phyloP scores from a whole-genome alignment of 1,140 invertebrate genomes.

The Cheumatopsyche charites region DNA sequence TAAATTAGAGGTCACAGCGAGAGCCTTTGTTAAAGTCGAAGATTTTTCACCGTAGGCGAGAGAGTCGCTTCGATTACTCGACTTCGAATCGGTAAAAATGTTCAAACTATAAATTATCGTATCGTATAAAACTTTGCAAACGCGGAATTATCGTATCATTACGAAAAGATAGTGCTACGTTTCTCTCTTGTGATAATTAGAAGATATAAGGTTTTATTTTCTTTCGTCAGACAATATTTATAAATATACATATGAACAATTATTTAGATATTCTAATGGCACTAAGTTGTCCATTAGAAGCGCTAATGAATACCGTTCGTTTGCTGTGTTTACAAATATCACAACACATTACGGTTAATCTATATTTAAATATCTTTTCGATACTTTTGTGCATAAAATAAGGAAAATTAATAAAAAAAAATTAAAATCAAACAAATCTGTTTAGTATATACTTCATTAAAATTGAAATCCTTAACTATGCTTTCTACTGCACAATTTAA shows the following conservation, averaged over 20 bases:
- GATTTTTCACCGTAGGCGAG: slow-evolving; percentile 26
- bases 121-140: too few relatives aligned
- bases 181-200: too few relatives aligned
- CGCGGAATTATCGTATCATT: too few relatives aligned
- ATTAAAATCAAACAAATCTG: background rate
- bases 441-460: too few relatives aligned
- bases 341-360: slow-evolving; percentile 20
- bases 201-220: too few relatives aligned
- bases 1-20: slow-evolving; percentile 26
- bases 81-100: too few relatives aligned
- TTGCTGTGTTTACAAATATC: background rate
- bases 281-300: slow-evolving; percentile 12
- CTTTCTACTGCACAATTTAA: too few relatives aligned
- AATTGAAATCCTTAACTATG: too few relatives aligned
- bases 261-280: slow-evolving; percentile 19
- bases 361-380: background rate
- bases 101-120: too few relatives aligned
- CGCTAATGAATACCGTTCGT: slow-evolving; percentile 19
- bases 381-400: background rate
- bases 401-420: too few relatives aligned
- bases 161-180: too few relatives aligned
- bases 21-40: background rate
- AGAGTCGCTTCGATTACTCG: background rate
- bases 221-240: too few relatives aligned
- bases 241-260: background rate